Conservation (phyloP, 2,797 vertebrate species). For the Rhabdophis nuchalis region DNA sequence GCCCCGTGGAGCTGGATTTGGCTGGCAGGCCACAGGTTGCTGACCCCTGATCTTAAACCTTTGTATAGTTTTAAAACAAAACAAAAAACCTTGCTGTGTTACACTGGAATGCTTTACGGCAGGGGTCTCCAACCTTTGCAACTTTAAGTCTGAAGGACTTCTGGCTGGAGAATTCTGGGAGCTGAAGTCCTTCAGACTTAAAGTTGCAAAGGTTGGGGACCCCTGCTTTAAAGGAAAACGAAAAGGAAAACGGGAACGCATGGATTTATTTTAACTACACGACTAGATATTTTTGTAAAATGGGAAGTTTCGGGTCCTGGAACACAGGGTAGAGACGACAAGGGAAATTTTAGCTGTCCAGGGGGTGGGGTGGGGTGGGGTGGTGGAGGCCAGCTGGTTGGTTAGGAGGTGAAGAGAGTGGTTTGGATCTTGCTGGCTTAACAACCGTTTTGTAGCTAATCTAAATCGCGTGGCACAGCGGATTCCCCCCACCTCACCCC, state of each 20-base stretch:
- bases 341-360: not conserved
- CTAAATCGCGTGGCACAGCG: too few relatives aligned
- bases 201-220: too few relatives aligned
- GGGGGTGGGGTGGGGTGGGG: not conserved
- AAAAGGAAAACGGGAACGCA: not conserved
- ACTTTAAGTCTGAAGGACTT: too few relatives aligned
- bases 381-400: too few relatives aligned
- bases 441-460: too few relatives aligned
- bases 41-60: not conserved
- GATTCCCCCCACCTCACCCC: too few relatives aligned
- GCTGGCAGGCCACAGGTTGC: constrained; percentile 2
- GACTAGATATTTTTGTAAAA: constrained; percentile 16
- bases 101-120: not conserved
- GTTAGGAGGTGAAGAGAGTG: not conserved
- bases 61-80: not conserved
- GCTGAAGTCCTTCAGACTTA: too few relatives aligned
- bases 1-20: not conserved
- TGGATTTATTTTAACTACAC: constrained; percentile 1
- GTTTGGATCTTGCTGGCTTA: too few relatives aligned
- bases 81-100: not conserved
- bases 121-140: too few relatives aligned
- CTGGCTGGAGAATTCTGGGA: too few relatives aligned
- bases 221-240: too few relatives aligned
- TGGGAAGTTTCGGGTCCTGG: not conserved
- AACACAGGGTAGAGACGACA: too few relatives aligned